These are phyloP conservation scores for Temnopleurus reevesii DNA, from an alignment of 53 echinoderm and acorn worm species.

Conservation along the genomic window DNA sequence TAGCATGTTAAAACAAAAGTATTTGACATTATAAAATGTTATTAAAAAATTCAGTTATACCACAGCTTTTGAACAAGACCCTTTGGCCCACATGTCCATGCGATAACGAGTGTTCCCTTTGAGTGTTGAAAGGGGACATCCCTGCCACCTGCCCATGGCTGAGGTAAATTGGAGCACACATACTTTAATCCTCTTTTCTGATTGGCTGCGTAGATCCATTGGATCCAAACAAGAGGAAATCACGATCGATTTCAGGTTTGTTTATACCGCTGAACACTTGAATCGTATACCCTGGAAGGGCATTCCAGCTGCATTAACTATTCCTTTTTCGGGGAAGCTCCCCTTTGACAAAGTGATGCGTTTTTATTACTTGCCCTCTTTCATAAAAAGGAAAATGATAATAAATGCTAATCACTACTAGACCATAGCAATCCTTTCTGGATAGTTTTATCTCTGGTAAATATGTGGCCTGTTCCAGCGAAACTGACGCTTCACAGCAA, in stretches of 20 bases:
- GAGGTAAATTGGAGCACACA: neutral
- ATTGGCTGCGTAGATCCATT: neutral
- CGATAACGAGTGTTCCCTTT: too few species aligned
- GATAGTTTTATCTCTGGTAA: too few species aligned
- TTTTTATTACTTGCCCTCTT: too few species aligned
- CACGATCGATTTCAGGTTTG: neutral
- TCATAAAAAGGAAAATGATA: neutral
- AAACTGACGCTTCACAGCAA: too few species aligned
- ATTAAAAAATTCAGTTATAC: too few species aligned
- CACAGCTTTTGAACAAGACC: too few species aligned
- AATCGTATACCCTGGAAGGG: neutral
- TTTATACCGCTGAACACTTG: neutral
- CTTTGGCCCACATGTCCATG: too few species aligned
- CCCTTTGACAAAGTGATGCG: neutral
- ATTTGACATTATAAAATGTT: too few species aligned
- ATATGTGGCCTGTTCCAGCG: too few species aligned
- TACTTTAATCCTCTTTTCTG: neutral
- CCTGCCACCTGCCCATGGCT: neutral
- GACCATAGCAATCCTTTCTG: too few species aligned
- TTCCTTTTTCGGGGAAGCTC: neutral
- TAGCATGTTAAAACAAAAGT: too few species aligned
- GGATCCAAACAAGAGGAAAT: neutral
- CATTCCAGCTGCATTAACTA: neutral
- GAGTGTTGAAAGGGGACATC: neutral
- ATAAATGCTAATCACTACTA: neutral